Evolutionary conservation across 2,888 invertebrate species (phyloP), one percentile per base, ranked within the genome.

Genomic region (Meliscaeva auricollis): DNA sequence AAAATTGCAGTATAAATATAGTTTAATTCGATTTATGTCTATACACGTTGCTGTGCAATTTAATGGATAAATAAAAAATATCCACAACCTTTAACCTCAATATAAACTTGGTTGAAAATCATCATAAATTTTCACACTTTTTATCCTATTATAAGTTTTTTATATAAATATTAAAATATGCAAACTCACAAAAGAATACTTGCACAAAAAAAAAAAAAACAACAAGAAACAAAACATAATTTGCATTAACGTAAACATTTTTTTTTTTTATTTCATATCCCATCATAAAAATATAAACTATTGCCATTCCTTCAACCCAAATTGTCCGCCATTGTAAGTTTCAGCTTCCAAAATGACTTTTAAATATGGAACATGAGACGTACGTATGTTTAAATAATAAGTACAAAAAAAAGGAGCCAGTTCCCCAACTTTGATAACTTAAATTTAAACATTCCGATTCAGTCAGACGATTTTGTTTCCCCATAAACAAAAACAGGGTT

Each of bases 401-500:
- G 22, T 8, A 48, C 66, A 66, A 74, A 56, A 32, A 69, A 60
- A 13, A 26, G 38, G 48, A 52, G 20, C 20, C 52, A 1, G 9
- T 26, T 52, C 20, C 30, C 17, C 76, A 82, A 35, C 81, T 73
- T 78, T 72, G 1, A 2, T 46, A 82, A 73, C 73, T 78, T 73
- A 82, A 73, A 73, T 76, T 76, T 70, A 50, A 58, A 52, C 76
- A 78, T 73, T 82, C 32, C 68, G 41, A 68, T 73, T 54, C 68
- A 82, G 66, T 64, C 72, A 41, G 68, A 52, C 54, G 73, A 54
- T 62, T 73, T 78, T 15, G 62, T 66, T 64, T 46, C 15, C 46
- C 17, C 48, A 62, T 69, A 78, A 73, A 69, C 48, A 46, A 54
- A 38, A 78, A 69, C 62, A 54, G 35, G 62, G 26, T 78, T 73